These are phyloP conservation scores for Moxostoma hubbsi DNA, from an alignment of 2,797 vertebrate genomes.

Conservation along the genomic window DNA sequence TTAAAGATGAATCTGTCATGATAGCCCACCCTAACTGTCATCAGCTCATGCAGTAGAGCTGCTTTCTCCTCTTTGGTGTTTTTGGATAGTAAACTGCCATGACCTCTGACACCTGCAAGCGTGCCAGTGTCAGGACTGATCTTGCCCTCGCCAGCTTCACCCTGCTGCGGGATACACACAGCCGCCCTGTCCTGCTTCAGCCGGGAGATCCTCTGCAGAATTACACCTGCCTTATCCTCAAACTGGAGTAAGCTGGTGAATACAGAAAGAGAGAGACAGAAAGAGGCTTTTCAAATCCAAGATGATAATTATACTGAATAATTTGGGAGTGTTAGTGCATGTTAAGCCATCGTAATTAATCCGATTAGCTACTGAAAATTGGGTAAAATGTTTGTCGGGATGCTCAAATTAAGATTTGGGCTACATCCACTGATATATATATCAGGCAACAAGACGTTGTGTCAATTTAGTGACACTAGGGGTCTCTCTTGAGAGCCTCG, in stretches of 20 bases:
- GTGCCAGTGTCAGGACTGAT: conserved; percentile 65
- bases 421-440: neutral
- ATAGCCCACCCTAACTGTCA: conserved; percentile 80
- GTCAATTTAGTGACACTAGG: too few relatives aligned
- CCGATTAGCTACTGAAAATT: conserved; percentile 3
- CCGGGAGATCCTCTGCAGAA: conserved; percentile 73
- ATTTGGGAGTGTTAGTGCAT: conserved; percentile 21
- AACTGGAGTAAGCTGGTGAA: conserved; percentile 52
- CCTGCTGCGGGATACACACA: conserved; percentile 74
- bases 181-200: conserved; percentile 77
- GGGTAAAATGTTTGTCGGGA: conserved; percentile 6
- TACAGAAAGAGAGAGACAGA: neutral
- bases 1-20: neutral
- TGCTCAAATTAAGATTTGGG: neutral
- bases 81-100: conserved; percentile 39
- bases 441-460: too few relatives aligned
- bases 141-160: conserved; percentile 44
- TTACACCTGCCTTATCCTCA: conserved; percentile 63
- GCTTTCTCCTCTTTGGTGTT: conserved; percentile 78
- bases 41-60: conserved; percentile 80
- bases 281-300: conserved; percentile 23
- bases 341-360: conserved; percentile 27
- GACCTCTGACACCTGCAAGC: conserved; percentile 61
- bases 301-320: conserved; percentile 32
- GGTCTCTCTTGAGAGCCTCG: too few relatives aligned